phyloP scores from a whole-genome alignment of 2,113 vertebrate genomes.

The Phycodurus eques region DNA sequence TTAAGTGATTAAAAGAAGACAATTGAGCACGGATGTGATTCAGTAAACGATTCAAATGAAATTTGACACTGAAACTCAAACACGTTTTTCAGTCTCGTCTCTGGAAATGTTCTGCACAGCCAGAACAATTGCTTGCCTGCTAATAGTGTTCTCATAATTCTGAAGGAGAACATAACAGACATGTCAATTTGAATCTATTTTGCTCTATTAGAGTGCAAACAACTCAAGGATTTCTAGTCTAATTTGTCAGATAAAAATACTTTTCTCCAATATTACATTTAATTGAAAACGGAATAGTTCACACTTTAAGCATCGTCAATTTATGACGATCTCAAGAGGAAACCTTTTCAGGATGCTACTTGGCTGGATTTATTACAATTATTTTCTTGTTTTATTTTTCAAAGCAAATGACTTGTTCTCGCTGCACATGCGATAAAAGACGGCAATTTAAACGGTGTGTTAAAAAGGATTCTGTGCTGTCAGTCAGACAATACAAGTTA shows the following conservation, averaged over 20 bases:
- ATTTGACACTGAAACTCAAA: constrained; percentile 62
- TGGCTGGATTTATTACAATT: not conserved
- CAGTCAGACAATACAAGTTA: constrained; percentile 48
- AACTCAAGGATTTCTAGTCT: constrained; percentile 27
- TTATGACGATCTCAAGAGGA: constrained; percentile 6
- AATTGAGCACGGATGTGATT: constrained; percentile 49
- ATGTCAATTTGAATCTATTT: constrained; percentile 56
- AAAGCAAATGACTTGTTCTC: constrained; percentile 21
- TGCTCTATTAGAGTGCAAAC: constrained; percentile 44
- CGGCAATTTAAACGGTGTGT: constrained; percentile 18
- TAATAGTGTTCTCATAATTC: constrained; percentile 52
- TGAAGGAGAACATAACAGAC: constrained; percentile 36
- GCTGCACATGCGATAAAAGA: not conserved
- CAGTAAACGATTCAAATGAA: constrained; percentile 54
- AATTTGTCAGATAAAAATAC: constrained; percentile 14
- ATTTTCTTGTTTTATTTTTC: constrained; percentile 18
- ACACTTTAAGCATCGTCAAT: not conserved
- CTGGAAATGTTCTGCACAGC: constrained; percentile 53
- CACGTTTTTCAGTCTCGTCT: constrained; percentile 49
- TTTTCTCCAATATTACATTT: constrained; percentile 17
- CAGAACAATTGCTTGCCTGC: constrained; percentile 54
- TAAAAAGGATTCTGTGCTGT: constrained; percentile 27
- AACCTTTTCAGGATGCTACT: constrained; percentile 7
- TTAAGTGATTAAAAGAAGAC: constrained; percentile 28
- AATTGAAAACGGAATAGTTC: constrained; percentile 18